Conservation (phyloP, 1,140 invertebrate species). For the Penaeus vannamei region DNA sequence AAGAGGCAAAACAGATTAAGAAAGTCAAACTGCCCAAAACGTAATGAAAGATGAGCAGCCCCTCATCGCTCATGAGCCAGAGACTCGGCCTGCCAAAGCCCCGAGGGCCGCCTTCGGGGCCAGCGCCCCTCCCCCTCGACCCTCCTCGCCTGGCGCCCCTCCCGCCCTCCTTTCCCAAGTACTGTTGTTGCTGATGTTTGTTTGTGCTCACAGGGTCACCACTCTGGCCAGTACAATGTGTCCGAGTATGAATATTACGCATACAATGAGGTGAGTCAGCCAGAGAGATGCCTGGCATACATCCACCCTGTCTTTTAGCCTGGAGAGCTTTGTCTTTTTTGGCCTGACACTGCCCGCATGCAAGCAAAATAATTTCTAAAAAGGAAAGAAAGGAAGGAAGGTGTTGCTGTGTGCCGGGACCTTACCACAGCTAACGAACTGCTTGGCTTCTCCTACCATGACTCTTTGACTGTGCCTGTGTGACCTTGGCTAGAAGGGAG, state of each 20-base stretch:
- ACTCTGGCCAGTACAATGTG: constrained; percentile 68
- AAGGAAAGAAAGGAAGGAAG: not conserved
- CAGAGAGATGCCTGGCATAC: not conserved
- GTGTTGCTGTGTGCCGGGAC: constrained; percentile 35
- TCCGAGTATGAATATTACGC: constrained; percentile 68
- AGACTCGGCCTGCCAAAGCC: too few relatives aligned
- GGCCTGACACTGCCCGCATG: constrained; percentile 48
- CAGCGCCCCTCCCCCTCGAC: not conserved
- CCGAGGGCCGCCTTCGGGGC: too few relatives aligned
- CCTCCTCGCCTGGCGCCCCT: not conserved
- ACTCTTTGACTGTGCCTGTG: constrained; percentile 2
- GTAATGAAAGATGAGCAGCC: too few relatives aligned
- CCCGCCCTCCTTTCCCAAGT: not conserved
- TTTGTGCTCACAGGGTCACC: constrained; percentile 62
- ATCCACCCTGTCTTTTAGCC: constrained; percentile 32
- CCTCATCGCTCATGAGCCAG: too few relatives aligned
- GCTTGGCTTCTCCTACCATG: constrained; percentile 46
- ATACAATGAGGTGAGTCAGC: constrained; percentile 66
- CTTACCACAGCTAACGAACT: constrained; percentile 30
- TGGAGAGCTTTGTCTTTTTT: constrained; percentile 31
- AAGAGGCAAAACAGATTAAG: too few relatives aligned
- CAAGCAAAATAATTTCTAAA: too few relatives aligned
- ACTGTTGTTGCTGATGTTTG: not conserved
- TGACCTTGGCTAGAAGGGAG: too few relatives aligned
- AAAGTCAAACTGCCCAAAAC: too few relatives aligned